Percentiles rank a stretch among this genome's conserved stretches.
These are phyloP conservation scores for Protobothrops mucrosquamatus DNA, from an alignment of 2,113 vertebrate genomes.

Conservation along the genomic window DNA sequence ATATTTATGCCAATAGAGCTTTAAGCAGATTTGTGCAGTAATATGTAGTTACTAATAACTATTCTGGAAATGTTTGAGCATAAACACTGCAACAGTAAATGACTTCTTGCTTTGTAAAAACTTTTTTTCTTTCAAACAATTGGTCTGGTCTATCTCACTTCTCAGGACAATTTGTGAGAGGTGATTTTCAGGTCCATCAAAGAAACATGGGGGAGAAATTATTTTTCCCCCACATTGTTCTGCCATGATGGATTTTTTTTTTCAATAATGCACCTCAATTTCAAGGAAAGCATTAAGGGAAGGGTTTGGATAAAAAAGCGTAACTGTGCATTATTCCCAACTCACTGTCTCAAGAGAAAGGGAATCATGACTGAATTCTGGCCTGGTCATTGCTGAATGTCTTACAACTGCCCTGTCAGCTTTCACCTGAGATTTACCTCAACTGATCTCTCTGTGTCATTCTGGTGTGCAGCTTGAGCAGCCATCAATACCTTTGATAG, in stretches of 20 bases:
- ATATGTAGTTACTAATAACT: neutral
- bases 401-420: neutral
- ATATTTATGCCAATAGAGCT: neutral
- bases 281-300: constrained; percentile 31
- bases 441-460: constrained; percentile 20
- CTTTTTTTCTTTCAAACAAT: constrained; percentile 2
- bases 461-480: constrained; percentile 38
- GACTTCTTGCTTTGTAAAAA: neutral
- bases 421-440: constrained; percentile 34
- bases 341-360: constrained; percentile 6
- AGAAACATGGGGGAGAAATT: fast-evolving
- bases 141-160: neutral
- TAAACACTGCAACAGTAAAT: neutral
- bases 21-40: neutral
- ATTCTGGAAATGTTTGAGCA: neutral
- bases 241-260: neutral
- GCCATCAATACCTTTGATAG: constrained; percentile 33
- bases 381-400: constrained; percentile 23
- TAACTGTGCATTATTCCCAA: constrained; percentile 15
- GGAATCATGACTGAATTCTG: neutral
- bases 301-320: constrained; percentile 51
- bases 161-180: neutral
- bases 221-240: neutral
- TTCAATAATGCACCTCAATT: constrained; percentile 36
- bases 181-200: neutral